phyloP scores from a whole-genome alignment of 2,888 invertebrate species.

The Tetranychus truncatus region DNA sequence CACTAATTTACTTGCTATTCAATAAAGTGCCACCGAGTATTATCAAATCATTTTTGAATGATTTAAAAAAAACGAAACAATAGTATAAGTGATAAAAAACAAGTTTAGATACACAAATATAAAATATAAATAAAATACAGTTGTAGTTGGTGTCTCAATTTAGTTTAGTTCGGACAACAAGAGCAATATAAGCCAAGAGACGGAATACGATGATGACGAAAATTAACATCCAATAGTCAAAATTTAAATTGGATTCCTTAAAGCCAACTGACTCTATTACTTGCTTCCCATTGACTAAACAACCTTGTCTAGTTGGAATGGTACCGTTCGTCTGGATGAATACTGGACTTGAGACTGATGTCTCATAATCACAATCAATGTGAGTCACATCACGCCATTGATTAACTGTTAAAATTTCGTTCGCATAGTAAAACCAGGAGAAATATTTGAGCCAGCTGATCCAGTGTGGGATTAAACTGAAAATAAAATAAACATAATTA shows the following conservation, averaged over 20 bases:
- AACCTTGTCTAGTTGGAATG: constrained; percentile 1
- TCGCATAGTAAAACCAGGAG: constrained; percentile 81
- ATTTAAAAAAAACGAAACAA: no score
- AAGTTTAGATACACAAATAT: no score
- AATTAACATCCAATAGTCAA: constrained; percentile 51
- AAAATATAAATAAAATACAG: no score
- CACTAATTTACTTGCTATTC: constrained; percentile 49
- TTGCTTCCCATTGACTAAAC: constrained; percentile 48
- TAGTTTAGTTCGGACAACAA: constrained; percentile 32
- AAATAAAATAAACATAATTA: constrained; percentile 12
- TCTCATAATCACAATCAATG: constrained; percentile 46
- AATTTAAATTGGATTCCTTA: constrained; percentile 47
- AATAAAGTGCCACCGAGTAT: constrained; percentile 89
- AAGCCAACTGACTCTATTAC: constrained; percentile 61
- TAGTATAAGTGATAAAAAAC: no score
- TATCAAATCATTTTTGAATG: no score
- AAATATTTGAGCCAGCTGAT: constrained; percentile 67
- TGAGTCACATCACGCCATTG: constrained; percentile 63
- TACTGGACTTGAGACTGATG: no score
- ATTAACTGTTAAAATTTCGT: constrained; percentile 68
- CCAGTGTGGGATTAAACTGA: constrained; percentile 51
- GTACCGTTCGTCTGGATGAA: background rate
- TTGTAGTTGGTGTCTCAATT: no score
- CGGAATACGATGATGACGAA: constrained; percentile 54
- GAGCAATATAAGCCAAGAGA: constrained; percentile 52